Evolutionary conservation across 2,888 invertebrate genomes (phyloP).

Genomic region (Helleia helle): DNA sequence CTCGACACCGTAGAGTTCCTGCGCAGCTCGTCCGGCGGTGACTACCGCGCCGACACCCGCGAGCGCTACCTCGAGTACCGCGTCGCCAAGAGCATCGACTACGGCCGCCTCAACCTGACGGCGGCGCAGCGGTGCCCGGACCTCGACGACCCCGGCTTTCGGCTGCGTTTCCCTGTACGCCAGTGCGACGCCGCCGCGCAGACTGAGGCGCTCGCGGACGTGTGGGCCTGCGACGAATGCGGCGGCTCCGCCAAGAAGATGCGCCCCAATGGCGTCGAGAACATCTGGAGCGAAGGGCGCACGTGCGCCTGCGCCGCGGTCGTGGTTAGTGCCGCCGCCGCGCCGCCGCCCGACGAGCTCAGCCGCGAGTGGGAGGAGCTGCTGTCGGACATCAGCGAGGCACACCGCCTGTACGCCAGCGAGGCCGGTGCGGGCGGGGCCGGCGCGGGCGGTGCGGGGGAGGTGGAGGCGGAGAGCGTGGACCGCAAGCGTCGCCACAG

Average conservation of each 20-base stretch:
- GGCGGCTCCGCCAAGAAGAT: slow-evolving; percentile 53
- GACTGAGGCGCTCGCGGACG: slow-evolving; percentile 34
- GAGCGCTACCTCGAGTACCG: slow-evolving; percentile 73
- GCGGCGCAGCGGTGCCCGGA: slow-evolving; percentile 48
- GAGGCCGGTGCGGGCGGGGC: slow-evolving; percentile 28
- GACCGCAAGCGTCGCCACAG: slow-evolving; percentile 76
- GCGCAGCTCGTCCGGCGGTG: slow-evolving; percentile 78
- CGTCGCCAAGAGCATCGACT: slow-evolving; percentile 49
- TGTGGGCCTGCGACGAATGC: slow-evolving; percentile 49
- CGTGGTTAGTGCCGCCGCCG: slow-evolving; percentile 17
- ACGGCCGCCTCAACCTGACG: slow-evolving; percentile 48
- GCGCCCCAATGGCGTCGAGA: slow-evolving; percentile 39
- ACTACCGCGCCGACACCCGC: slow-evolving; percentile 68
- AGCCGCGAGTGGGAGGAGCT: slow-evolving; percentile 77
- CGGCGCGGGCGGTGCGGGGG: slow-evolving; percentile 26
- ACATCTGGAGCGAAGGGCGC: slow-evolving; percentile 43
- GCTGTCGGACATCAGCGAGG: slow-evolving; percentile 72
- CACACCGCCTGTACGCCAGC: slow-evolving; percentile 63
- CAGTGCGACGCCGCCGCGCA: slow-evolving; percentile 48
- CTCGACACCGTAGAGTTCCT: slow-evolving; percentile 78
- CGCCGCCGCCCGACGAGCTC: slow-evolving; percentile 52
- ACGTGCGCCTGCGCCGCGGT: slow-evolving; percentile 34
- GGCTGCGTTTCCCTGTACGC: slow-evolving; percentile 78
- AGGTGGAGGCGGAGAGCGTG: slow-evolving; percentile 35
- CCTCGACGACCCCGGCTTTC: slow-evolving; percentile 58